A percentile compares a stretch with the other conserved stretches of the same genome.
These are phyloP conservation scores for Dione vanillae DNA, from an alignment of 2,888 invertebrate genomes.

Conservation along the genomic window DNA sequence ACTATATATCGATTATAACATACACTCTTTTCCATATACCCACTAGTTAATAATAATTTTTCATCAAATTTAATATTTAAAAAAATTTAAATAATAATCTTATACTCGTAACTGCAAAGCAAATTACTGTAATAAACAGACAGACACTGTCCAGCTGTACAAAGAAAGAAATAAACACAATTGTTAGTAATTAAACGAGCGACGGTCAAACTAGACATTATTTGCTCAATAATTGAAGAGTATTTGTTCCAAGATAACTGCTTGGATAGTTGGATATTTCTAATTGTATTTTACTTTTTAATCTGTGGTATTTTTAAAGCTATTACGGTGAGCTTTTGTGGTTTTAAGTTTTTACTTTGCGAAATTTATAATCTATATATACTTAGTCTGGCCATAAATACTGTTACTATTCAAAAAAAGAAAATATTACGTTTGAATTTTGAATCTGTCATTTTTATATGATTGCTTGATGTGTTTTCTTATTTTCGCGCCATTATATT, in stretches of 20 bases:
- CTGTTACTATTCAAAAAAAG: too few relatives aligned
- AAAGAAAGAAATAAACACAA: slow-evolving; percentile 29
- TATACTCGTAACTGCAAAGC: neutral
- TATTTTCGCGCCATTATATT: too few relatives aligned
- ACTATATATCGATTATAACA: too few relatives aligned
- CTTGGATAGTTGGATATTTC: slow-evolving; percentile 4
- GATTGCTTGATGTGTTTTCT: too few relatives aligned
- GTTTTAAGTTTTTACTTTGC: too few relatives aligned
- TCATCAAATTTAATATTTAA: neutral
- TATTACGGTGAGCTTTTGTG: neutral
- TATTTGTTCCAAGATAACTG: slow-evolving; percentile 16
- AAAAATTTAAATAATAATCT: slow-evolving; percentile 5
- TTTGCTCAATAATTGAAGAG: slow-evolving; percentile 22
- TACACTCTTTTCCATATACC: too few relatives aligned
- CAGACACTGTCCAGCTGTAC: slow-evolving; percentile 21
- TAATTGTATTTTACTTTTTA: neutral
- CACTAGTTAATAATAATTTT: neutral
- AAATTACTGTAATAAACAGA: slow-evolving; percentile 21
- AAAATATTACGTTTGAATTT: too few relatives aligned
- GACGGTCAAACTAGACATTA: slow-evolving; percentile 19
- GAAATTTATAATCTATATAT: too few relatives aligned
- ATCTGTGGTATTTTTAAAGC: neutral
- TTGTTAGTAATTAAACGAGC: slow-evolving; percentile 31
- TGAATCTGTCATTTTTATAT: too few relatives aligned
- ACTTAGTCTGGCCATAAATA: too few relatives aligned